Base-by-base conservation (phyloP, 2,797 vertebrate genomes). In the Aplochiton taeniatus region DNA sequence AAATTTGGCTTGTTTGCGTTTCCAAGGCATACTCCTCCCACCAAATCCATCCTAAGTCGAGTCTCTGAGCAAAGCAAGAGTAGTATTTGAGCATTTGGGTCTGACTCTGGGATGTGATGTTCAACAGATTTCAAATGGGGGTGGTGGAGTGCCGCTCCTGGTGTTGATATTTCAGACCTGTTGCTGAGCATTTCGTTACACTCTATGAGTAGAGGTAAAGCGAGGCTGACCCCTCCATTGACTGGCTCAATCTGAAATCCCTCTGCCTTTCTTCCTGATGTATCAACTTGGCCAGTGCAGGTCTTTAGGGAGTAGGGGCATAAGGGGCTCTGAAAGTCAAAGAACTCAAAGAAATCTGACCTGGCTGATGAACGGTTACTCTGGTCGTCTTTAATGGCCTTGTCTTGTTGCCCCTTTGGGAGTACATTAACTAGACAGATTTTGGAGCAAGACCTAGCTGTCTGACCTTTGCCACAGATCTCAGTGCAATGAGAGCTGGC, bases 191-290 rank as follows among this genome's bases (percentile, higher is more conserved):
- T 58, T 7, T 58, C n/a, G 5, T 49, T 45, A n/a, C 64, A 65
- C 53, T 55, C 51, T 16, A 65, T 12, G 13, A 55, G 63, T 41
- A 43, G 19, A 11, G 64, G 64, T 0, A 69, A 8, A 47, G 46
- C 46, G 9, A 47, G 46, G 13, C 9, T 47, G 0, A 52, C 14
- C 4, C 41, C 14, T 20, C 62, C 51, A 31, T 53, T 44, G 7
- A 53, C 18, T 16, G 62, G n/a, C 16, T 64, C 62, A 2, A 64
- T 31, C 11, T 16, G 4, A 16, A 53, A 64, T 16, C 16, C 20
- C 1, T 16, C 9, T 6, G 62, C 62, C 19, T 19, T 31, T 31
- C 31, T 31, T 31, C 31, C 31, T 31, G 31, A 31, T 31, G 2
- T 31, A 6, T 31, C 31, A 31, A 31, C 31, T 31, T 3, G 31